These are phyloP conservation scores for Popillia japonica DNA, from an alignment of 1,140 invertebrate genomes.

Conservation along the genomic window DNA sequence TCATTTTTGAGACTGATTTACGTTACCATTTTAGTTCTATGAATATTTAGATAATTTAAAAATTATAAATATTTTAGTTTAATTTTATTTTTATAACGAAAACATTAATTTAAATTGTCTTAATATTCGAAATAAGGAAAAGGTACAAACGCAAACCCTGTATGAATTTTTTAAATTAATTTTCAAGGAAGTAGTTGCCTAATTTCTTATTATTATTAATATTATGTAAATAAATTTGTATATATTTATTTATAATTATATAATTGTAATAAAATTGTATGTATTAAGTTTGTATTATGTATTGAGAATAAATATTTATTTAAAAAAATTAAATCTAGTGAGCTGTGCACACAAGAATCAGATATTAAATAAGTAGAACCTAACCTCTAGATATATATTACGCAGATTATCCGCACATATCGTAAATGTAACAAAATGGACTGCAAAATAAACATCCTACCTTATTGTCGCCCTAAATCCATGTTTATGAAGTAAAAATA, in stretches of 20 bases:
- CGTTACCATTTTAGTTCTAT: neutral
- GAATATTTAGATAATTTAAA: conserved; percentile 6
- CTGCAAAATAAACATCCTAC: no score
- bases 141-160: neutral
- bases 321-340: neutral
- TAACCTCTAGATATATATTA: neutral
- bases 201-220: neutral
- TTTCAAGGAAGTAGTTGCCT: no score
- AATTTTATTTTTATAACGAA: neutral
- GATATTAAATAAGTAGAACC: neutral
- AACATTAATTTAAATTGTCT: neutral
- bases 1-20: conserved; percentile 7
- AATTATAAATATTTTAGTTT: neutral
- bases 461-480: no score
- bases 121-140: neutral
- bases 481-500: neutral
- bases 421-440: no score
- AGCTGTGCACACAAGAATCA: no score
- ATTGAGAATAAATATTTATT: conserved; percentile 39
- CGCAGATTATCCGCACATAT: no score
- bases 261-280: neutral
- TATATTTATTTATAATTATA: conserved; percentile 33
- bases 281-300: conserved; percentile 36
- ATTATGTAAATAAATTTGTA: conserved; percentile 23
- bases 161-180: neutral